Base-by-base conservation (phyloP, 2,888 invertebrate species). In the Epistrophe grossulariae region DNA sequence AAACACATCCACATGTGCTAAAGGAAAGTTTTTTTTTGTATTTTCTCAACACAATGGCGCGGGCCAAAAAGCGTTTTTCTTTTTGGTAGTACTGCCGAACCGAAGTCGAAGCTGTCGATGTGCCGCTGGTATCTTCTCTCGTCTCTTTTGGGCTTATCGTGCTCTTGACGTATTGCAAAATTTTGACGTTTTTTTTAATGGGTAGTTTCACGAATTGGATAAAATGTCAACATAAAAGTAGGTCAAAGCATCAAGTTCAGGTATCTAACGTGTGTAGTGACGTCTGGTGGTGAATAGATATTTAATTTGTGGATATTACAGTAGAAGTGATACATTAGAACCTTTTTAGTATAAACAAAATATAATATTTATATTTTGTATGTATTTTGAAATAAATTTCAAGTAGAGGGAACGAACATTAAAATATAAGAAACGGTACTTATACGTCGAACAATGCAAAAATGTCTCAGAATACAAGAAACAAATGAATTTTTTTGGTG, bases 21-120 rank as follows among this genome's bases (percentile, higher is more conserved):
- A 52, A 83, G n/a, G 72, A 84, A 79, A 78, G 78, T 84, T 87
- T 88, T 82, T 83, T 52, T 68, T 19, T 59, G 10, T 40, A 43
- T 17, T 17, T 17, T 50, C 40, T 48, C 5, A 40, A 17, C 17
- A 48, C 66, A 43, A 40, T 52, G 72, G 57, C 64, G 73, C 57
- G 68, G 62, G 31, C 24, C 50, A 55, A 64, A 38, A 70, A 74
- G 68, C 66, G 77, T 68, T 80, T 80, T 71, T 73, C 31, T 68
- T 62, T 55, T 60, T 52, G 28, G 31, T 48, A 13, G 8, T 28
- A 19, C 10, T 8, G 3, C 7, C 15, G 62, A 62, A 62, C 24
- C 62, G 19, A 40, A 24, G 15, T 19, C 19, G 59, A 60, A 24
- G 24, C 3, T 31, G 31, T 8, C 48, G 19, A 59, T 24, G 24